phyloP scores from a whole-genome alignment of 2,113 vertebrate genomes.

The Serilophus lunatus region DNA sequence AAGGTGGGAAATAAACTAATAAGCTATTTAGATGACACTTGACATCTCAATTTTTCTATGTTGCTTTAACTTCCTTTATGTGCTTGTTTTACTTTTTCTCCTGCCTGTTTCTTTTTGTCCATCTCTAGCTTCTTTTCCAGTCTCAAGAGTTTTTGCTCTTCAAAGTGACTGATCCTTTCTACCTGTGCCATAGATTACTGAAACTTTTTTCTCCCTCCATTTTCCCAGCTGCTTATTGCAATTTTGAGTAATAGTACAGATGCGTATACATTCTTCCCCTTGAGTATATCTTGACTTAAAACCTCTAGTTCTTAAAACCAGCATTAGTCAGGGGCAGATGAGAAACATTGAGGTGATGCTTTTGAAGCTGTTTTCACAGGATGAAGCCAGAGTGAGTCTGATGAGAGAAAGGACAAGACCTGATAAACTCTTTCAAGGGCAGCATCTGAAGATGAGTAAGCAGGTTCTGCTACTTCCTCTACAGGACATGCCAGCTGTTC shows the following conservation, averaged over 20 bases:
- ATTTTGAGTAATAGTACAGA: background rate
- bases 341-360: background rate
- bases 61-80: background rate
- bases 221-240: background rate
- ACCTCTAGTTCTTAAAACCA: background rate
- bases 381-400: background rate
- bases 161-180: background rate
- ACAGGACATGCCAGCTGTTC: background rate
- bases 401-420: background rate
- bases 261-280: background rate
- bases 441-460: background rate
- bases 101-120: background rate
- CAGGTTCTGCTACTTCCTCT: background rate
- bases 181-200: background rate
- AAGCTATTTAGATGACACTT: background rate
- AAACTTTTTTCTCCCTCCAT: background rate
- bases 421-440: background rate
- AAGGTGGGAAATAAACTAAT: background rate
- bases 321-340: background rate
- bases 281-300: background rate
- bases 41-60: background rate
- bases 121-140: background rate
- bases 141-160: background rate
- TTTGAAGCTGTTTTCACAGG: background rate
- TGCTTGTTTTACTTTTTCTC: background rate